Evolutionary conservation across 2,113 vertebrate genomes (phyloP), one percentile per base, ranked within the genome.

Genomic region (Leuciscus idus): DNA sequence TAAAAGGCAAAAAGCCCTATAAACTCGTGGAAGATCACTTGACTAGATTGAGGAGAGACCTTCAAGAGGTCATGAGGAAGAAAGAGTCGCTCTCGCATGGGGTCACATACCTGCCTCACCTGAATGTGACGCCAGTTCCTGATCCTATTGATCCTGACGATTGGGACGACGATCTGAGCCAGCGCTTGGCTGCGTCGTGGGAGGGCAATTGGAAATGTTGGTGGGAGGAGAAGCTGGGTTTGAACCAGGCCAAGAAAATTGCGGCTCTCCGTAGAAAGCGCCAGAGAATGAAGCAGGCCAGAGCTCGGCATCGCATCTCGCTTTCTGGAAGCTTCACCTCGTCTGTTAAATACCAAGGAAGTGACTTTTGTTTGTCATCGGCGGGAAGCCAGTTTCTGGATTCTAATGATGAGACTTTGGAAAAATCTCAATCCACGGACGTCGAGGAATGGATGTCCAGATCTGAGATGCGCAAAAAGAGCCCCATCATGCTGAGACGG

Each of bases 251-350:
- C 0, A 39, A 90, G 2, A 90, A 92, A 86, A 87, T 84, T 3
- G 90, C 13, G 39, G 93, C 89, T 0, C 93, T 95, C 76, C 91
- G 90, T 73, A 94, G 90, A 83, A 96, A 93, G 75, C 94, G 95
- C 55, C 92, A 61, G 62, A 85, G 19, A 50, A 89, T 94, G 88
- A 96, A 96, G 80, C 91, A 70, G 6, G 79, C 88, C 19, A 90
- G 81, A 6, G 89, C 89, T 0, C 30, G 62, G 0, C 81, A 50
- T 2, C 75, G 79, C 4, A 21, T 85, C 1, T 90, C 90, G 0
- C 94, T 95, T 9, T 92, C 95, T 0, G 92, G 94, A 21, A 97
- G 95, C 86, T 97, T 97, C 90, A 93, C 94, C 75, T 96, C 97
- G 0, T 96, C 96, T 0, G 0, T 94, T 73, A 95, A 92, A 55